Evolutionary conservation across 2,113 vertebrate genomes (phyloP), one percentile per base, ranked within the genome.

Genomic region (Sterrhoptilus dennistouni): DNA sequence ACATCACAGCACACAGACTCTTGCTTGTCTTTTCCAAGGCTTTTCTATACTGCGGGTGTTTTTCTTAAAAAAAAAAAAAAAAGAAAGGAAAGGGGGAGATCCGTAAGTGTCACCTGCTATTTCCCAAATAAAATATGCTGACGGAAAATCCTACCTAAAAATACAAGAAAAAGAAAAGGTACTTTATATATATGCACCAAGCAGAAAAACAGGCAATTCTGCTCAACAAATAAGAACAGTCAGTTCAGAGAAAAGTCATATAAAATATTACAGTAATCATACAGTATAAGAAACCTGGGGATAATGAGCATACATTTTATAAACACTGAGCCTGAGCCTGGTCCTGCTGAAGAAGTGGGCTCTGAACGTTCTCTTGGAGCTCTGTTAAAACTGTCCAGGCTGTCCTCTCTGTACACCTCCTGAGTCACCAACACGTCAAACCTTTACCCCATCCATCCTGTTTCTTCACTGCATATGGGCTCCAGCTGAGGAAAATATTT

Each of bases 71-170:
- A 49, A 93, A 59, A 31, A 49, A 87, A 93, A 87, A 61, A 38
- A 60, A 69, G 49, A 84, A 95, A 96, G 47, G n/a, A 92, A 88
- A 65, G n/a, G 50, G 69, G 84, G 69, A 90, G 95, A 82, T 75
- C 93, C 69, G 35, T 90, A 79, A 87, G 42, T 90, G 42, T 78
- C 75, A 82, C 63, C 71, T 49, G 77, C 50, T 91, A 76, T 82
- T 94, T 84, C 86, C 79, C 83, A 91, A 91, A 93, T 77, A 90
- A 95, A 97, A 84, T 70, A 72, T 36, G 22, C 78, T 93, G 82
- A 88, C 11, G 47, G 78, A 87, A 94, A 83, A 93, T 40, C 38
- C 78, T 52, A 71, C 68, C n/a, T 82, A 83, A 93, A 78, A 92
- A 84, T 59, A 77, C 38, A 77, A 65, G 74, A 53, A 85, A 93